phyloP scores from a whole-genome alignment of 2,797 vertebrate species.

The Xenopus petersii region DNA sequence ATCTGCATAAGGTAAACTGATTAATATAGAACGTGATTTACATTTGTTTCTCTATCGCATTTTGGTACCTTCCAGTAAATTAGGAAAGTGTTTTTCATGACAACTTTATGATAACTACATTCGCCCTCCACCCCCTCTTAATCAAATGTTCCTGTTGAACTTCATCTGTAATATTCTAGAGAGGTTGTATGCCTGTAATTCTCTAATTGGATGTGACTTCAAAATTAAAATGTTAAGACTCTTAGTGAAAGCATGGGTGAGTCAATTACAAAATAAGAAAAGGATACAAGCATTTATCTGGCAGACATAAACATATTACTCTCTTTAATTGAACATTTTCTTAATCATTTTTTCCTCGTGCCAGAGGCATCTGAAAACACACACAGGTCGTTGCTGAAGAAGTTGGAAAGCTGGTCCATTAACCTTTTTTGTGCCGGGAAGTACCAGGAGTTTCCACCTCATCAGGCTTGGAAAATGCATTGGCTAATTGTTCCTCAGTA shows the following conservation, averaged over 20 bases:
- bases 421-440: constrained; percentile 5
- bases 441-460: too few relatives aligned
- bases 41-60: constrained; percentile 16
- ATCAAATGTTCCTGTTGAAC: constrained; percentile 55
- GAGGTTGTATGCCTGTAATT: constrained; percentile 54
- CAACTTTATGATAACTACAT: constrained; percentile 44
- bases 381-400: constrained; percentile 1
- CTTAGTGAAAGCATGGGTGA: constrained; percentile 60
- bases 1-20: constrained; percentile 4
- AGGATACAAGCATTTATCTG: constrained; percentile 60
- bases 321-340: constrained; percentile 47
- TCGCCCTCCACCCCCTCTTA: constrained; percentile 51
- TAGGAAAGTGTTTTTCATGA: constrained; percentile 34
- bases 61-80: constrained; percentile 23
- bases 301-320: constrained; percentile 45
- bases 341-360: constrained; percentile 28
- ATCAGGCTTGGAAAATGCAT: too few relatives aligned
- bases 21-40: constrained; percentile 13
- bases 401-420: constrained; percentile 20
- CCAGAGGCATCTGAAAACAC: constrained; percentile 16
- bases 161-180: constrained; percentile 47
- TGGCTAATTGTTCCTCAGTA: too few relatives aligned
- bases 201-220: constrained; percentile 47
- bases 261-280: constrained; percentile 62
- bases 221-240: constrained; percentile 61